Conservation (phyloP, 2,888 invertebrate species). For the Drosophila parthenogenetica region DNA sequence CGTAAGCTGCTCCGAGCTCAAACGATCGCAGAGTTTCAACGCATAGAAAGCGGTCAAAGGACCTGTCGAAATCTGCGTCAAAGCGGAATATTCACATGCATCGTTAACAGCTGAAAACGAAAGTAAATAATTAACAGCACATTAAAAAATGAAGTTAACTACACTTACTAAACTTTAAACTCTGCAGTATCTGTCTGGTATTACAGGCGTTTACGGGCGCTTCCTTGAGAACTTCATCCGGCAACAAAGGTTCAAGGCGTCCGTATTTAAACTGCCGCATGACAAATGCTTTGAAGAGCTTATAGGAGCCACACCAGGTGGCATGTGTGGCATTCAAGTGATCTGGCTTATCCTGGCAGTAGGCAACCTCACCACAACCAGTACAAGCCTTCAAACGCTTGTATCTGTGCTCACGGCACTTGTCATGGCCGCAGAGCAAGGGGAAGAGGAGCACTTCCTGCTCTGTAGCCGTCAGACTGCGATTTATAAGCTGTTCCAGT, state of each 20-base stretch:
- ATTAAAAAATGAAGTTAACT: background rate
- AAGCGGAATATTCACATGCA: slow-evolving; percentile 87
- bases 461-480: slow-evolving; percentile 88
- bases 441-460: slow-evolving; percentile 90
- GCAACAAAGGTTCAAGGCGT: slow-evolving; percentile 87
- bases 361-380: slow-evolving; percentile 88
- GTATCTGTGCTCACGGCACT: slow-evolving; percentile 87
- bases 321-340: slow-evolving; percentile 86
- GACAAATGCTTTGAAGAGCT: slow-evolving; percentile 87
- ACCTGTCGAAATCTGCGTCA: slow-evolving; percentile 89
- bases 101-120: slow-evolving; percentile 84
- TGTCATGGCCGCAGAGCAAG: slow-evolving; percentile 86
- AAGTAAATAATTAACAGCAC: background rate
- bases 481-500: slow-evolving; percentile 87
- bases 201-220: slow-evolving; percentile 71
- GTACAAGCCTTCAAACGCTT: slow-evolving; percentile 86
- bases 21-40: slow-evolving; percentile 84
- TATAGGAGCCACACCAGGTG: slow-evolving; percentile 88
- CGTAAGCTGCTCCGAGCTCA: slow-evolving; percentile 70
- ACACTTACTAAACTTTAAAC: slow-evolving; percentile 72
- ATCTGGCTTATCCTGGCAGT: slow-evolving; percentile 86
- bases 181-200: slow-evolving; percentile 77
- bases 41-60: slow-evolving; percentile 88
- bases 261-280: slow-evolving; percentile 87
- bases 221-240: slow-evolving; percentile 85